These are phyloP conservation scores for Esperia sulphurella DNA, from an alignment of 2,888 invertebrate species.

Conservation along the genomic window DNA sequence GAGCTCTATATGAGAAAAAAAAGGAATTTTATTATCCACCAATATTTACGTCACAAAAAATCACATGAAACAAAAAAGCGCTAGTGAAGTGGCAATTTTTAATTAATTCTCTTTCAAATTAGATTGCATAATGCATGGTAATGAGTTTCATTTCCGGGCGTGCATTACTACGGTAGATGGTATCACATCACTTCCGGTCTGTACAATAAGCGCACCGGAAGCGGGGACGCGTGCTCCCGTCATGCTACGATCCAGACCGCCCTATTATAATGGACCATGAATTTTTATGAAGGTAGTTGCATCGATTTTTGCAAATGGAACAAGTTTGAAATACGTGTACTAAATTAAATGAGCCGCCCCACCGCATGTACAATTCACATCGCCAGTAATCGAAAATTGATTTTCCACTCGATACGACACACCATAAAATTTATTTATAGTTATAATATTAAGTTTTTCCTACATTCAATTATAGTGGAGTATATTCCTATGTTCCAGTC, in stretches of 20 bases:
- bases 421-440: too few relatives aligned
- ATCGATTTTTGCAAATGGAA: constrained; percentile 1
- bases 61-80: not conserved
- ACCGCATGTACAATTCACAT: too few relatives aligned
- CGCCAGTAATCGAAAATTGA: too few relatives aligned
- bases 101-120: not conserved
- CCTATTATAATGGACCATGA: constrained; percentile 21
- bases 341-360: too few relatives aligned
- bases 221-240: constrained; percentile 61
- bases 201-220: constrained; percentile 55
- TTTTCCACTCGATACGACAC: too few relatives aligned
- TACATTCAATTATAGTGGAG: too few relatives aligned
- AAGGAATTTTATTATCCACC: too few relatives aligned
- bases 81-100: not conserved
- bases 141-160: constrained; percentile 2
- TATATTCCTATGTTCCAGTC: too few relatives aligned
- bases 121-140: not conserved
- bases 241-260: constrained; percentile 34
- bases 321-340: not conserved
- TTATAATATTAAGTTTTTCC: too few relatives aligned
- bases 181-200: constrained; percentile 57
- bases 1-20: too few relatives aligned
- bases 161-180: constrained; percentile 31
- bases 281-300: constrained; percentile 25
- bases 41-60: too few relatives aligned